phyloP scores from a whole-genome alignment of 2,888 invertebrate genomes.

The Chydorus sphaericus region DNA sequence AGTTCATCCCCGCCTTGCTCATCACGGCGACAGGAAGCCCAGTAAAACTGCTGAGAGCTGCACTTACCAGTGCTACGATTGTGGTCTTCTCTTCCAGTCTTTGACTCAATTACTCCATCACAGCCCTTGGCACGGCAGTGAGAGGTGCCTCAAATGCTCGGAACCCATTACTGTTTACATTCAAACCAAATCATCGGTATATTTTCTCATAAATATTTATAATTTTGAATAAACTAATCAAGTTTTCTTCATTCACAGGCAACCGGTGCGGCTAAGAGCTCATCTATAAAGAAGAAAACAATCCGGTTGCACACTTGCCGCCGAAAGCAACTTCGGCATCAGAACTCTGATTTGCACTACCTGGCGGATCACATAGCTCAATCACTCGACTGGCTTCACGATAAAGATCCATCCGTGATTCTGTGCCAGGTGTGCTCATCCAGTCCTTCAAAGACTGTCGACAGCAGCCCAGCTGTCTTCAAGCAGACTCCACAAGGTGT shows the following conservation, averaged over 20 bases:
- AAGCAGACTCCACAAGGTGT: neutral
- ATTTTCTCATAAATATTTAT: no score
- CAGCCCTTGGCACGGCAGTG: neutral
- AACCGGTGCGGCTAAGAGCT: no score
- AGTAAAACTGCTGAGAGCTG: neutral
- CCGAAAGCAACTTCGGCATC: neutral
- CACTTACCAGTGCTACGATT: conserved; percentile 1
- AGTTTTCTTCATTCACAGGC: no score
- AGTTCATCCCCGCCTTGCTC: conserved; percentile 7
- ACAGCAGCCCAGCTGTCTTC: neutral
- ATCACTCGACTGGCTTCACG: neutral
- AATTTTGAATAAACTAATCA: no score
- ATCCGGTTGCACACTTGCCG: conserved; percentile 3
- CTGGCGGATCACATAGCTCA: neutral
- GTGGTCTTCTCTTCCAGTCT: neutral
- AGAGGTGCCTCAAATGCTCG: neutral
- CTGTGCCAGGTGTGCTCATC: neutral
- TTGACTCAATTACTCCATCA: neutral
- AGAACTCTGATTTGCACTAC: conserved; percentile 2
- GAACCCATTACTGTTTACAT: neutral
- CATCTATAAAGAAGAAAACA: no score
- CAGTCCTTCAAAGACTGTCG: no score
- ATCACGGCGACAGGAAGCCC: no score
- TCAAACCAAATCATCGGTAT: neutral
- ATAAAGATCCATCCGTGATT: neutral